Percentiles rank a stretch among this genome's conserved stretches.
These are phyloP conservation scores for Lepilemur ruficaudatus DNA, from an alignment of 2,797 vertebrate species.

Conservation along the genomic window DNA sequence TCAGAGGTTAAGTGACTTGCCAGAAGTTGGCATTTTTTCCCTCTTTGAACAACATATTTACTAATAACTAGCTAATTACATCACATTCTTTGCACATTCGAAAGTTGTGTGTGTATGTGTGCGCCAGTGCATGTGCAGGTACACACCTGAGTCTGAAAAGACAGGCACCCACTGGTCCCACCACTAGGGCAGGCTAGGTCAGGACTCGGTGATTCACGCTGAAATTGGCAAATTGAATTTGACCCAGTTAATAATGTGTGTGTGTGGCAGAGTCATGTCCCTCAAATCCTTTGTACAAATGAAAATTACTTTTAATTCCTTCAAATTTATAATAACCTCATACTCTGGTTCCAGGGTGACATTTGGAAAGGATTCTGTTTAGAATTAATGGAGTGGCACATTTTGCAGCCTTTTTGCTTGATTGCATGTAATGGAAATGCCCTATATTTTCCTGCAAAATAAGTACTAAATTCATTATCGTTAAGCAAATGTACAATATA, in stretches of 20 bases:
- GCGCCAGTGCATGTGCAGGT: background rate
- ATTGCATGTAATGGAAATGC: conserved; percentile 77
- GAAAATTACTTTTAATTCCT: conserved; percentile 80
- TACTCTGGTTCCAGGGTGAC: conserved; percentile 66
- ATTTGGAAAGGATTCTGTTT: conserved; percentile 75
- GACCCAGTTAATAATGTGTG: conserved; percentile 63
- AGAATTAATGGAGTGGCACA: conserved; percentile 73
- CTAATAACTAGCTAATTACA: background rate
- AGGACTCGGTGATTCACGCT: conserved; percentile 24
- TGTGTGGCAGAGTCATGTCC: conserved; percentile 65
- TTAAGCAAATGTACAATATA: conserved; percentile 69
- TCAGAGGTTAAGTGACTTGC: background rate
- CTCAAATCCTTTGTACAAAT: conserved; percentile 74
- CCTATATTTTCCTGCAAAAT: conserved; percentile 77
- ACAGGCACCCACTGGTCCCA: background rate
- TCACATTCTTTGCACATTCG: background rate
- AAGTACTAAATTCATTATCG: conserved; percentile 77
- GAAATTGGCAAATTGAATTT: conserved; percentile 65
- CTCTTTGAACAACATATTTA: background rate
- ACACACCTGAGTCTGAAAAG: background rate
- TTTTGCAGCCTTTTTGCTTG: conserved; percentile 76
- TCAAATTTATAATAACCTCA: conserved; percentile 68
- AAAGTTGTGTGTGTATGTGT: rapidly evolving
- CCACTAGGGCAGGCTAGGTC: background rate
- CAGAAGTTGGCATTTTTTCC: background rate